phyloP scores from a whole-genome alignment of 2,797 vertebrate genomes.

The Bradypus variegatus region DNA sequence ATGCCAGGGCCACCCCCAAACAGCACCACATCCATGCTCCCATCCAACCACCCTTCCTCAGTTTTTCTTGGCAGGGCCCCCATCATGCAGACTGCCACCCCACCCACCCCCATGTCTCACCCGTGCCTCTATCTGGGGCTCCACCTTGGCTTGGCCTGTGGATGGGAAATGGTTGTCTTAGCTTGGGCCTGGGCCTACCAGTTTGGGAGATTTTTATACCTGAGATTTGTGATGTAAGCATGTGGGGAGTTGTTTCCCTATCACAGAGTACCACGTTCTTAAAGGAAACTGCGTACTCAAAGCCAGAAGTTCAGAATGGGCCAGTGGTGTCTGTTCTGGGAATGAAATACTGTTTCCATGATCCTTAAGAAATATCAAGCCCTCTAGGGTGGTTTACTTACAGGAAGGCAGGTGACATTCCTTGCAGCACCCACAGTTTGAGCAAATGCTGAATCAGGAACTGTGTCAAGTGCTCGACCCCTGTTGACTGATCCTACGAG shows the following conservation, averaged over 20 bases:
- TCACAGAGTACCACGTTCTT: not conserved
- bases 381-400: no score
- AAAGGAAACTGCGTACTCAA: not conserved
- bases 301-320: not conserved
- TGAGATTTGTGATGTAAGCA: not conserved
- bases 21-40: fast-evolving
- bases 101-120: not conserved
- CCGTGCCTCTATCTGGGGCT: fast-evolving
- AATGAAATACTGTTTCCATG: not conserved
- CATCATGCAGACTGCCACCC: not conserved
- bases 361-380: not conserved
- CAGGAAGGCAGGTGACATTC: not conserved
- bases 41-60: no score
- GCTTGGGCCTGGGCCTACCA: no score
- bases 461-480: not conserved
- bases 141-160: fast-evolving
- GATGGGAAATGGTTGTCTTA: not conserved
- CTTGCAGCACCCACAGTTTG: not conserved
- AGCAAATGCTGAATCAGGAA: not conserved
- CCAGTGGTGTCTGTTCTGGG: fast-evolving
- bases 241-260: not conserved
- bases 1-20: not conserved
- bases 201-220: not conserved
- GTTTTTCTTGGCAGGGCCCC: not conserved
- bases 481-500: fast-evolving